Conservation (phyloP, 1,140 invertebrate species). For the Littorina saxatilis region DNA sequence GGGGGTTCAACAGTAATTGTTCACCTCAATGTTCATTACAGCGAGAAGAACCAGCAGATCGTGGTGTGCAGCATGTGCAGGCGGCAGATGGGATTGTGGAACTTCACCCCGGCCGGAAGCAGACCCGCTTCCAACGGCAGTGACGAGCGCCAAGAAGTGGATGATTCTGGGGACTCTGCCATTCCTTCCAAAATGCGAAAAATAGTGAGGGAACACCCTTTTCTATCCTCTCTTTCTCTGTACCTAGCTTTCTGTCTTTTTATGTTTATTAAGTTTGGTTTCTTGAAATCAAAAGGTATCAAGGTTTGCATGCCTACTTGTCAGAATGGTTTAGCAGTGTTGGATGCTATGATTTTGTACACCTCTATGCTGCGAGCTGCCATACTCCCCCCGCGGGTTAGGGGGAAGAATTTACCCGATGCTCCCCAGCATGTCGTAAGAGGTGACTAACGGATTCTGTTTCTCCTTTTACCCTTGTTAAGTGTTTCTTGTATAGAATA, state of each 20-base stretch:
- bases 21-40: no score
- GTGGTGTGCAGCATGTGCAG: constrained; percentile 54
- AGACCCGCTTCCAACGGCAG: neutral
- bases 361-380: no score
- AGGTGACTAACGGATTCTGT: no score
- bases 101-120: constrained; percentile 34
- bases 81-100: constrained; percentile 62
- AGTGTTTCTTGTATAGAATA: no score
- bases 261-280: neutral
- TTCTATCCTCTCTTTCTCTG: neutral
- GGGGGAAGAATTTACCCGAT: no score
- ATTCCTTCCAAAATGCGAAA: constrained; percentile 36
- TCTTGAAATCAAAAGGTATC: neutral
- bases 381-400: no score
- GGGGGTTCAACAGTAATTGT: no score
- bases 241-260: neutral
- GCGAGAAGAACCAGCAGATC: constrained; percentile 41
- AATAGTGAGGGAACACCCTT: constrained; percentile 9
- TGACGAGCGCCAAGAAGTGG: neutral
- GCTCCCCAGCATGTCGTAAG: no score
- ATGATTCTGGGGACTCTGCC: constrained; percentile 16
- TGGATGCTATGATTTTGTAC: no score
- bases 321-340: no score
- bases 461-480: no score
- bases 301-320: no score